Conservation (phyloP, 37 sponge, comb jelly and placozoan genomes). For the Corticium candelabrum region DNA sequence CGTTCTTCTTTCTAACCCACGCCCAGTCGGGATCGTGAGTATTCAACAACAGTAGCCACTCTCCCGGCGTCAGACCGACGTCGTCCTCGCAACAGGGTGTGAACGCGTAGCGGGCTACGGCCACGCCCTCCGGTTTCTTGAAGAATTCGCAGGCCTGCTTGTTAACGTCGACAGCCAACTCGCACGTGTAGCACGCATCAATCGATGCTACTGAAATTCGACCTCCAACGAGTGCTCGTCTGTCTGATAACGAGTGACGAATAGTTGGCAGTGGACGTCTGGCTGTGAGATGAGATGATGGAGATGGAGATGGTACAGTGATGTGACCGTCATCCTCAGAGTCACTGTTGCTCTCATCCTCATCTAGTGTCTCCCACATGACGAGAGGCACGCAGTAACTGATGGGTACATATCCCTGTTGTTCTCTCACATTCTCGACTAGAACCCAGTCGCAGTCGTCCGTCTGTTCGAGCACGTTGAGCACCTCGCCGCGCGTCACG, state of each 20-base stretch:
- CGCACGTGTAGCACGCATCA: background rate
- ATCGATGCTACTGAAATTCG: background rate
- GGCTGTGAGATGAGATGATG: background rate
- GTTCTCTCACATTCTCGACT: slow-evolving; percentile 40
- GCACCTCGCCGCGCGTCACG: slow-evolving; percentile 45
- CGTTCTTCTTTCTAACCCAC: slow-evolving; percentile 52
- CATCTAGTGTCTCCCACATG: slow-evolving; percentile 10
- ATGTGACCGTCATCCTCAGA: background rate
- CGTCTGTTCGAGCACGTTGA: slow-evolving; percentile 30
- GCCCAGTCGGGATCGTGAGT: slow-evolving; percentile 66
- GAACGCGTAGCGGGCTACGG: slow-evolving; percentile 29
- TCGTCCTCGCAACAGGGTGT: slow-evolving; percentile 54
- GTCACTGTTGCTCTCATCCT: background rate
- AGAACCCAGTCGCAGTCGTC: slow-evolving; percentile 41
- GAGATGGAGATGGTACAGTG: background rate
- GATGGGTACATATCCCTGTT: slow-evolving; percentile 47
- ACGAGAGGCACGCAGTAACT: slow-evolving; percentile 33
- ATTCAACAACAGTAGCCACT: slow-evolving; percentile 60
- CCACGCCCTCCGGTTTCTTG: slow-evolving; percentile 64
- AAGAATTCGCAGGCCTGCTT: slow-evolving; percentile 31
- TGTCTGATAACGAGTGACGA: too few relatives aligned
- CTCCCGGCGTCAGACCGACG: slow-evolving; percentile 35
- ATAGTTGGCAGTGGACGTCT: too few relatives aligned
- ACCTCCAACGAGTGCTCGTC: background rate
- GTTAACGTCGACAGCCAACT: background rate